phyloP scores from a whole-genome alignment of 2,797 vertebrate genomes.

The Sylvilagus floridanus region DNA sequence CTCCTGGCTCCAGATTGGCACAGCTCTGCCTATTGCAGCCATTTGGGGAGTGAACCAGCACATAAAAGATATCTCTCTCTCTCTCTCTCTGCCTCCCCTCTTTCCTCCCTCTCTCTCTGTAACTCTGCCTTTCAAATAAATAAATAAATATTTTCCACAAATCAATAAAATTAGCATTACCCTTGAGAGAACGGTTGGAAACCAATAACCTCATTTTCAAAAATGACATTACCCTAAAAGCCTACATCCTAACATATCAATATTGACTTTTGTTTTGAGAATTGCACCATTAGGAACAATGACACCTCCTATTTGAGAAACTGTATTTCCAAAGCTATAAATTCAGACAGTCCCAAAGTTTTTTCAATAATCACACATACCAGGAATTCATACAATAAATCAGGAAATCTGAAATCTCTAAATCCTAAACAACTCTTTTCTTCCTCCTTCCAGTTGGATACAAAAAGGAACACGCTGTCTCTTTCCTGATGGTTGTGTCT shows the following conservation, averaged over 20 bases:
- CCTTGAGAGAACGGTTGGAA: conserved; percentile 16
- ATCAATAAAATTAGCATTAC: conserved; percentile 23
- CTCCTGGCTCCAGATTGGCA: no score
- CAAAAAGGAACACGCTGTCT: background rate
- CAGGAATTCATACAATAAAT: conserved; percentile 20
- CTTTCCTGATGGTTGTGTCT: background rate
- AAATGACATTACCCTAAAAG: conserved; percentile 54
- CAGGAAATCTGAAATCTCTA: conserved; percentile 15
- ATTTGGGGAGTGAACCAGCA: no score
- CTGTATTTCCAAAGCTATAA: background rate
- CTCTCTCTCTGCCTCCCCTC: no score
- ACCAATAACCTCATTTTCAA: conserved; percentile 5
- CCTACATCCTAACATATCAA: conserved; percentile 15
- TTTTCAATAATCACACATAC: conserved; percentile 23
- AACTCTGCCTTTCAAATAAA: no score
- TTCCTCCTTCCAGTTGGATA: background rate
- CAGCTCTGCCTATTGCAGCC: no score
- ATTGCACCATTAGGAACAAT: conserved; percentile 15
- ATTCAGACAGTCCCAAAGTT: background rate
- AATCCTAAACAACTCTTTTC: background rate
- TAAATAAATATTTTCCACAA: no score
- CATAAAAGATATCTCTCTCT: no score
- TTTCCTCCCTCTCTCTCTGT: no score
- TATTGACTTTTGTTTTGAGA: conserved; percentile 26
- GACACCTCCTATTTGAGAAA: conserved; percentile 10